Percentiles rank a stretch among this genome's conserved stretches.
These are phyloP conservation scores for Sorex araneus DNA, from an alignment of 2,113 vertebrate species.

Conservation along the genomic window DNA sequence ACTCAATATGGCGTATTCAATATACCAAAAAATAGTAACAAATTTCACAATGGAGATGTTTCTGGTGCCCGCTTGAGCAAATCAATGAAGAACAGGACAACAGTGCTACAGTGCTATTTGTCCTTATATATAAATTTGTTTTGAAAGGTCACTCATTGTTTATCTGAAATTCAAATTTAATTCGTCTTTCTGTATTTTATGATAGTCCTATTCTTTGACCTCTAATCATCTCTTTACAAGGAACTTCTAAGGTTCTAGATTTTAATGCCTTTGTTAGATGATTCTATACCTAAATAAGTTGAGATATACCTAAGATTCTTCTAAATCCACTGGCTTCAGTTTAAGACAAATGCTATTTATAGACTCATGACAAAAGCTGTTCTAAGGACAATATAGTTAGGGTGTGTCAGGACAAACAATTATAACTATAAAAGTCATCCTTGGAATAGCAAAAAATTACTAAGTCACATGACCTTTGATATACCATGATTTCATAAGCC, in stretches of 20 bases:
- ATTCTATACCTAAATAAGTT: slow-evolving; percentile 30
- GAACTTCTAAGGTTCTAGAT: slow-evolving; percentile 23
- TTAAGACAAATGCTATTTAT: slow-evolving; percentile 8
- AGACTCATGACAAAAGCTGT: not conserved
- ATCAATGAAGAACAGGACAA: too few species aligned
- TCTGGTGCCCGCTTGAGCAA: too few species aligned
- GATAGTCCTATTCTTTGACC: not conserved
- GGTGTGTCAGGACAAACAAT: slow-evolving; percentile 17
- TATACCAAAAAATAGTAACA: too few species aligned
- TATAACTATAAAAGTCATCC: not conserved
- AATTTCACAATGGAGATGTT: too few species aligned
- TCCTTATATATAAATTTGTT: not conserved
- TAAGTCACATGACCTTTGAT: not conserved
- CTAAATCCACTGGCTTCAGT: not conserved
- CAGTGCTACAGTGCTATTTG: not conserved
- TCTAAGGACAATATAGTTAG: not conserved
- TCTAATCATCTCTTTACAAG: slow-evolving; percentile 44
- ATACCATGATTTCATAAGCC: not conserved
- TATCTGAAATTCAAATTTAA: slow-evolving; percentile 63
- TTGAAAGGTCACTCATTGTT: too few species aligned
- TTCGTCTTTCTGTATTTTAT: slow-evolving; percentile 2
- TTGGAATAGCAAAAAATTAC: slow-evolving; percentile 20
- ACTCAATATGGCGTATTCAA: too few species aligned
- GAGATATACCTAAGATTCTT: slow-evolving; percentile 20
- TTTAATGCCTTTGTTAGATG: slow-evolving; percentile 56